Evolutionary conservation across 2,888 invertebrate genomes (phyloP), one percentile per base, ranked within the genome.

Genomic region (Eupithecia subfuscata): DNA sequence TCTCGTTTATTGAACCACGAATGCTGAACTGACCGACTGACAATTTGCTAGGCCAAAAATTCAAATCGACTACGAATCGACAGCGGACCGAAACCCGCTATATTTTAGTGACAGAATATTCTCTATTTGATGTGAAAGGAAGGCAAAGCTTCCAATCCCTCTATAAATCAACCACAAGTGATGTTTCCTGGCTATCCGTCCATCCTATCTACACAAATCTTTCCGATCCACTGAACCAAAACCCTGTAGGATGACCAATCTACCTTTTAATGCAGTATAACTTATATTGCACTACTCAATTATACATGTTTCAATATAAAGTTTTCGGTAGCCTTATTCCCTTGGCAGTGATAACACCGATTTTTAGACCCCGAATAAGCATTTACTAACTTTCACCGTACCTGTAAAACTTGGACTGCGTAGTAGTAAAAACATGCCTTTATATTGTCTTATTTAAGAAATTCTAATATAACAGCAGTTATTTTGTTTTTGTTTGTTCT

Each of bases 301-400:
- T 76, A 81, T 74, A 78, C 78, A 80, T 76, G 79, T 78, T 80
- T 75, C 73, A 80, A 82, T 81, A 79, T 78, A 81, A 81, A 81
- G 78, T 82, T 82, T 76, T 71, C 68, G 73, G 69, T 78, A 70
- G 60, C 64, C 79, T 78, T 78, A 77, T 70, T 34, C 77, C 79
- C 79, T 70, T 64, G 78, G 69, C 74, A 69, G 76, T 75, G 69
- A 77, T 80, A 75, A 69, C 45, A 76, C 67, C 69, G 75, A 70
- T 77, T 78, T 79, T 80, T 81, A 18, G 70, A 71, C 72, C 75
- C 71, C 69, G 67, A 74, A 73, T 71, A 75, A 74, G 77, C 72
- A 77, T 78, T 80, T 77, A 71, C 77, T 68, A 79, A 78, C 69
- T 77, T 78, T 75, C 34, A 22, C 22, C 71, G 64, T 30, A 25